These are phyloP conservation scores for Promerops cafer DNA, from an alignment of 2,113 vertebrate genomes.

Conservation along the genomic window DNA sequence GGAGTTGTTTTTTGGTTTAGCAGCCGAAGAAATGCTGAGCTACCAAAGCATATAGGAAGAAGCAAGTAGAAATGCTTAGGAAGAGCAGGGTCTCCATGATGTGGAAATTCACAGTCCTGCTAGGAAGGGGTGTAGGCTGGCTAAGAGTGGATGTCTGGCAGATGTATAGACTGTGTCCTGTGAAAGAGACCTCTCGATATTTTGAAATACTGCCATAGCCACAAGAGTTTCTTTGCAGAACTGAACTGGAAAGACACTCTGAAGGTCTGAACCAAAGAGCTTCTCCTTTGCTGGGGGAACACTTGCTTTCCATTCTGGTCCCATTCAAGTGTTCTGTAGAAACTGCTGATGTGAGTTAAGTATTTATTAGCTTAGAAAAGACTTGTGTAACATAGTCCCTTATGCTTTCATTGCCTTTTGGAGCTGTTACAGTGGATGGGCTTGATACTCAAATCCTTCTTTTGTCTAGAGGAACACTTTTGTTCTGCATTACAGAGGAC, in stretches of 20 bases:
- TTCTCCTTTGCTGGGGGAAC: neutral
- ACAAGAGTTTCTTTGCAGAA: neutral
- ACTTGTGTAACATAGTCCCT: neutral
- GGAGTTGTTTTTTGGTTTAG: neutral
- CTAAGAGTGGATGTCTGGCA: neutral
- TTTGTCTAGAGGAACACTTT: neutral
- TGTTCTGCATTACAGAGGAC: neutral
- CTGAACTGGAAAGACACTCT: neutral
- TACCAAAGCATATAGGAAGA: neutral
- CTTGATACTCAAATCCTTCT: neutral
- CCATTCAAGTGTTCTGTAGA: neutral
- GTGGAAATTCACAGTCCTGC: neutral
- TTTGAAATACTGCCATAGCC: neutral
- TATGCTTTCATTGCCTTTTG: neutral
- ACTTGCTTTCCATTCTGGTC: neutral
- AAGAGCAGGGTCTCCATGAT: neutral
- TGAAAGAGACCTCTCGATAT: neutral
- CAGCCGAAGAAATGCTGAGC: neutral
- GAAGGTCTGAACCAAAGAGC: neutral
- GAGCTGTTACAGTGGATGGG: neutral
- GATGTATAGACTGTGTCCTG: neutral
- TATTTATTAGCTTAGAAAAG: neutral
- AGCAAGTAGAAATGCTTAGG: neutral
- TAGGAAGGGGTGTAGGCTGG: neutral
- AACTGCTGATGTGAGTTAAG: neutral